Evolutionary conservation across 1,140 invertebrate species (phyloP).

Genomic region (Drosophila cardini): DNA sequence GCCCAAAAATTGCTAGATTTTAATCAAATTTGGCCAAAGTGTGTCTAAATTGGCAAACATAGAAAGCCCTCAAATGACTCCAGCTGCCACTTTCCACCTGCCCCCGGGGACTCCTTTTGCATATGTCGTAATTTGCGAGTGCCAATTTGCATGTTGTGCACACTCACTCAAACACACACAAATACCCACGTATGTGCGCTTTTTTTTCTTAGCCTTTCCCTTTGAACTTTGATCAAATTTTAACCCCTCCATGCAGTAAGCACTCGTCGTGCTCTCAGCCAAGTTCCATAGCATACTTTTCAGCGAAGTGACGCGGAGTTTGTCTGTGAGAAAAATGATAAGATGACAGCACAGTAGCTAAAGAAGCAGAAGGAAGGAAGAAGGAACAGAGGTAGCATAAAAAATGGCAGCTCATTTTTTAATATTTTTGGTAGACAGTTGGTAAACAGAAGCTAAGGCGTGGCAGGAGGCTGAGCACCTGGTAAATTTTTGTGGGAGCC

Average conservation of each 20-base stretch:
- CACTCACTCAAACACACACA: slow-evolving; percentile 13
- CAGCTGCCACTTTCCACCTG: slow-evolving; percentile 1
- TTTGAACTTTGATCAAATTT: slow-evolving; percentile 77
- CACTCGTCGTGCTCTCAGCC: slow-evolving; percentile 22
- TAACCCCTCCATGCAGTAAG: slow-evolving; percentile 60
- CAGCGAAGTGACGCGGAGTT: slow-evolving; percentile 8
- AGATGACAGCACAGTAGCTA: slow-evolving; percentile 71
- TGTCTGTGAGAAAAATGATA: slow-evolving; percentile 79
- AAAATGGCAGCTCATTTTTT: slow-evolving; percentile 78
- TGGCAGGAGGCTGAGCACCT: slow-evolving; percentile 55
- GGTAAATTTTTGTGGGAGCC: slow-evolving; percentile 48
- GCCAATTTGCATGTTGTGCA: slow-evolving; percentile 63
- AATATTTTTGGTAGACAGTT: slow-evolving; percentile 74
- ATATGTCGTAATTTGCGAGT: slow-evolving; percentile 76
- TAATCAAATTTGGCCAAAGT: slow-evolving; percentile 80
- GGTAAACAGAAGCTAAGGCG: slow-evolving; percentile 63
- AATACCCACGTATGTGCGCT: not conserved
- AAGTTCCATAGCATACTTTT: slow-evolving; percentile 30
- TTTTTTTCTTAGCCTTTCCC: slow-evolving; percentile 54
- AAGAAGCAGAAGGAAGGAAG: slow-evolving; percentile 32
- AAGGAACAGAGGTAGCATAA: slow-evolving; percentile 39
- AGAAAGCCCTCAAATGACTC: slow-evolving; percentile 38
- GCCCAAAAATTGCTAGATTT: slow-evolving; percentile 62
- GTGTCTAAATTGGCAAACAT: slow-evolving; percentile 80
- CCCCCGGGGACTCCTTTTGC: slow-evolving; percentile 35